Conservation (phyloP, 2,113 vertebrate genomes). For the Tragelaphus scriptus region DNA sequence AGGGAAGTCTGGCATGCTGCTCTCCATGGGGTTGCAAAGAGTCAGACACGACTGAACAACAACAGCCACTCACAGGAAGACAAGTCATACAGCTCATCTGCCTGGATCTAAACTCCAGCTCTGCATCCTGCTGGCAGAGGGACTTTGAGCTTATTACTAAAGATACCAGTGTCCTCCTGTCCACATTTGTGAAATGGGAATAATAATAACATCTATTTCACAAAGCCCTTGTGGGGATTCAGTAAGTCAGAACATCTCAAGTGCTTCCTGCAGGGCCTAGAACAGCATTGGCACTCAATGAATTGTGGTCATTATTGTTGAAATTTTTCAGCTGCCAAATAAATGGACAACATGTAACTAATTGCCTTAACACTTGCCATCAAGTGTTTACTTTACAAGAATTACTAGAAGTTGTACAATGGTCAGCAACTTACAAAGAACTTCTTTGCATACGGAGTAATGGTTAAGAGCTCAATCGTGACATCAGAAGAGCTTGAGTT, state of each 20-base stretch:
- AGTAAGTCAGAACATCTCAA: not conserved
- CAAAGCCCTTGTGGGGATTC: not conserved
- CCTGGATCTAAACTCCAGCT: not conserved
- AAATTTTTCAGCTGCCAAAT: not conserved
- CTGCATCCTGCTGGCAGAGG: not conserved
- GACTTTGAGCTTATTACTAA: not conserved
- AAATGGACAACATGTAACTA: not conserved
- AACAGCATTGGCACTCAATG: not conserved
- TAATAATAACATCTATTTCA: not conserved
- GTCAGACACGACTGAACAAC: not conserved
- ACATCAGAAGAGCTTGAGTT: not conserved
- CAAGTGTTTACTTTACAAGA: not conserved
- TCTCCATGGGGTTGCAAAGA: not conserved
- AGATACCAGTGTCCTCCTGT: not conserved
- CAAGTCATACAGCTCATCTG: not conserved
- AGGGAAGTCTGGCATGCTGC: not conserved
- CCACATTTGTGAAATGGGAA: not conserved
- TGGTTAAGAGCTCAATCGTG: not conserved
- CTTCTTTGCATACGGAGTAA: not conserved
- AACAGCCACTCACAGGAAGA: not conserved
- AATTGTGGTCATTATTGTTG: not conserved
- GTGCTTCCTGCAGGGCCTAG: not conserved
- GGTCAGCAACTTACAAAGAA: not conserved
- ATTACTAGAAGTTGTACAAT: not conserved
- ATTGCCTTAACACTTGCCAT: not conserved